These are phyloP conservation scores for Cydia splendana DNA, from an alignment of 1,140 invertebrate genomes.

Conservation along the genomic window DNA sequence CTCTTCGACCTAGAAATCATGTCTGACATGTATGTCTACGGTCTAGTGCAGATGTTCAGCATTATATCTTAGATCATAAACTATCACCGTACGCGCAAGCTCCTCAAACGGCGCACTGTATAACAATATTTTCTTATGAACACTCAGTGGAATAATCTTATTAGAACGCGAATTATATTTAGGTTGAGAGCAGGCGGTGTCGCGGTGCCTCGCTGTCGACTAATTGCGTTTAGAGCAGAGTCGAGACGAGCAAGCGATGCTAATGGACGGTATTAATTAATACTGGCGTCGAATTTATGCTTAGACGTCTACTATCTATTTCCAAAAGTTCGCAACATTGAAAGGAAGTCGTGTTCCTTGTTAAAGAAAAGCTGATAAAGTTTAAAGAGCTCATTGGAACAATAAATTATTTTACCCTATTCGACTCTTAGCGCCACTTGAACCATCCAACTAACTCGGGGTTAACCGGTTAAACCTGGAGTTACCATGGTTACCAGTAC, in stretches of 20 bases:
- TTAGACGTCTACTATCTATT: slow-evolving; percentile 50
- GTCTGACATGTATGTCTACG: background rate
- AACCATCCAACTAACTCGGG: too few relatives aligned
- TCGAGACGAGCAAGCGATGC: slow-evolving; percentile 59
- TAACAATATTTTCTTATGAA: slow-evolving; percentile 61
- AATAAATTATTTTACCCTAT: background rate
- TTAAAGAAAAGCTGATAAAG: background rate
- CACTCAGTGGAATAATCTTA: slow-evolving; percentile 58
- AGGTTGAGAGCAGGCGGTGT: slow-evolving; percentile 60
- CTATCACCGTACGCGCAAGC: slow-evolving; percentile 1
- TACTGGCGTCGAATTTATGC: slow-evolving; percentile 59
- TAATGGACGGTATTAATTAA: slow-evolving; percentile 73
- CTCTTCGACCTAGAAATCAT: background rate
- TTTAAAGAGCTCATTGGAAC: background rate
- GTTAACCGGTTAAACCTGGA: too few relatives aligned
- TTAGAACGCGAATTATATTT: slow-evolving; percentile 66
- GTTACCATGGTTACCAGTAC: too few relatives aligned
- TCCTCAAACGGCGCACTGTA: slow-evolving; percentile 21
- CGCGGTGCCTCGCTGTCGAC: slow-evolving; percentile 55
- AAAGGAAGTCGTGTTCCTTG: background rate
- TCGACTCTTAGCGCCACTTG: too few relatives aligned
- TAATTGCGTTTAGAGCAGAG: slow-evolving; percentile 69
- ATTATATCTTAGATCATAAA: background rate
- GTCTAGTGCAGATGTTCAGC: background rate
- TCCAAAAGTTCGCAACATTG: slow-evolving; percentile 34